phyloP scores from a whole-genome alignment of 2,888 invertebrate species.

The Noctua pronuba region DNA sequence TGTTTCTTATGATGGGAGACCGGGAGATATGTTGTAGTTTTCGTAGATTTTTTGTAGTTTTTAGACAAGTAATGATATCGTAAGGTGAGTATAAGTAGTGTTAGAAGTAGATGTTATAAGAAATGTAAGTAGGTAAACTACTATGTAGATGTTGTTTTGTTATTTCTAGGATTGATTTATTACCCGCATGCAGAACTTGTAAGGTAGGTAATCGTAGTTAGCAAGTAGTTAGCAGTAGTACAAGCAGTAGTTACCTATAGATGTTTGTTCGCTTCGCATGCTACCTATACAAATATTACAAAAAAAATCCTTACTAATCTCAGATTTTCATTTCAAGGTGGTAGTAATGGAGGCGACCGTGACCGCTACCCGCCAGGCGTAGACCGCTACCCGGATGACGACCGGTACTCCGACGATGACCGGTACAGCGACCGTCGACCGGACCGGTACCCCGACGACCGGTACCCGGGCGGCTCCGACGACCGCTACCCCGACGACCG shows the following conservation, averaged over 20 bases:
- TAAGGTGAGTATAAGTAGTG: constrained; percentile 33
- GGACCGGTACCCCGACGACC: constrained; percentile 89
- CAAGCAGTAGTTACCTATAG: constrained; percentile 48
- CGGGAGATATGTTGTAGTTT: constrained; percentile 24
- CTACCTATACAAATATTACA: not conserved
- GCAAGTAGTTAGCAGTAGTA: constrained; percentile 56
- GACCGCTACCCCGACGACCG: constrained; percentile 83
- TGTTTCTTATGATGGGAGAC: constrained; percentile 10
- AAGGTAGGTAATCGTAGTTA: constrained; percentile 45
- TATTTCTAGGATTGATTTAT: constrained; percentile 30
- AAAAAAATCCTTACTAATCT: constrained; percentile 36
- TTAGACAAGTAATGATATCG: not conserved
- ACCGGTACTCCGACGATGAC: constrained; percentile 89
- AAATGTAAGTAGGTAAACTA: constrained; percentile 11
- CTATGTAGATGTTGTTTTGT: constrained; percentile 24
- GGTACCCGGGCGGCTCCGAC: constrained; percentile 90
- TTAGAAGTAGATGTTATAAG: constrained; percentile 6
- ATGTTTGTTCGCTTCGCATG: constrained; percentile 56
- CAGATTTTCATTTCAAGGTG: constrained; percentile 79
- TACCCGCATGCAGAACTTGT: constrained; percentile 45
- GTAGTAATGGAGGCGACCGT: constrained; percentile 82
- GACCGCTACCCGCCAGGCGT: constrained; percentile 86
- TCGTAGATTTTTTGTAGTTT: constrained; percentile 42
- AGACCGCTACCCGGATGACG: constrained; percentile 88
- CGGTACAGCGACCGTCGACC: constrained; percentile 82